Percentiles rank a stretch among this genome's conserved stretches.
These are phyloP conservation scores for Philereme vetulata DNA, from an alignment of 2,888 invertebrate species.

Conservation along the genomic window DNA sequence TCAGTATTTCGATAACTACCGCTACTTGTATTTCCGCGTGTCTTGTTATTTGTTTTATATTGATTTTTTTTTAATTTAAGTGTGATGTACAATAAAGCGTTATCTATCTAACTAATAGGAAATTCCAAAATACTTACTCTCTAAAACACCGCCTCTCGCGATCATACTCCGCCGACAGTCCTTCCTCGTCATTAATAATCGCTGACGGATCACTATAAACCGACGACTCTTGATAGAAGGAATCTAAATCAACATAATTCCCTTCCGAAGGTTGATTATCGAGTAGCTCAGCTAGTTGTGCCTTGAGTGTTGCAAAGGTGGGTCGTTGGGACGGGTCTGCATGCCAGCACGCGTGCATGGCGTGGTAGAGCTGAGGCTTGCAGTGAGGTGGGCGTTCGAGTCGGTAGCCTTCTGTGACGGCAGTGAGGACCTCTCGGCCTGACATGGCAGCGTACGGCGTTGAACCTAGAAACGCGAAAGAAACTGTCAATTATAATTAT, in stretches of 20 bases:
- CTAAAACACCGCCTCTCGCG: slow-evolving; percentile 72
- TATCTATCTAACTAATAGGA: no score
- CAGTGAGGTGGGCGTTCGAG: slow-evolving; percentile 92
- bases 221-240: slow-evolving; percentile 86
- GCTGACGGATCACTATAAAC: slow-evolving; percentile 82
- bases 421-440: slow-evolving; percentile 91
- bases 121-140: slow-evolving; percentile 60
- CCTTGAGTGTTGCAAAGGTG: slow-evolving; percentile 85
- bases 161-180: slow-evolving; percentile 77
- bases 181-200: slow-evolving; percentile 78
- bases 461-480: slow-evolving; percentile 83
- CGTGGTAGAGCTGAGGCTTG: slow-evolving; percentile 83
- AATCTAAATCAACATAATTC: slow-evolving; percentile 87
- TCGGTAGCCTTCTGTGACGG: slow-evolving; percentile 90
- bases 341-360: slow-evolving; percentile 84
- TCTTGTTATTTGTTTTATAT: no score
- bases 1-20: no score
- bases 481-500: no score
- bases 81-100: no score
- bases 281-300: slow-evolving; percentile 84
- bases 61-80: no score
- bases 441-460: slow-evolving; percentile 94
- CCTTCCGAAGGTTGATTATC: slow-evolving; percentile 85
- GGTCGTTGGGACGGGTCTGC: slow-evolving; percentile 89
- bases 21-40: no score